Evolutionary conservation across 2,113 vertebrate species (phyloP).

Genomic region (Dissostichus mawsoni): DNA sequence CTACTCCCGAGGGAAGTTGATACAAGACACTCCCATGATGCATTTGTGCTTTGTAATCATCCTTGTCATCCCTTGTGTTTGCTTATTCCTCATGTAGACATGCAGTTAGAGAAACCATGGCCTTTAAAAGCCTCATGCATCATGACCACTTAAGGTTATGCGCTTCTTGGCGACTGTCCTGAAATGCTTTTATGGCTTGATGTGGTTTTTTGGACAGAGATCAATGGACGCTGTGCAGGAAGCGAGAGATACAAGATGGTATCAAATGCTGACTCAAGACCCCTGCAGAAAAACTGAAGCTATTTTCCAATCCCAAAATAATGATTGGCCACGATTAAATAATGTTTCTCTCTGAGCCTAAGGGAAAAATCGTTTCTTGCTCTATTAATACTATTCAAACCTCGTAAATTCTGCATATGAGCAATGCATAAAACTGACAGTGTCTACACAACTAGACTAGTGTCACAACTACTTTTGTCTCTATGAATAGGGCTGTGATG

Average conservation of each 20-base stretch:
- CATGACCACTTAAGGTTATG: conserved; percentile 68
- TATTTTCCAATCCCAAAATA: conserved; percentile 43
- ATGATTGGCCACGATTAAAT: conserved; percentile 23
- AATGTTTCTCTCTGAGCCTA: conserved; percentile 18
- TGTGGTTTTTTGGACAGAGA: conserved; percentile 65
- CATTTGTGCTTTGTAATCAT: conserved; percentile 51
- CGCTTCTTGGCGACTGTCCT: conserved; percentile 69
- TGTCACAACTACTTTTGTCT: conserved; percentile 1
- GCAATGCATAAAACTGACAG: not conserved
- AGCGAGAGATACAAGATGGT: conserved; percentile 53
- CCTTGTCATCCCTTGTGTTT: conserved; percentile 42
- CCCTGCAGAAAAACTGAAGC: conserved; percentile 37
- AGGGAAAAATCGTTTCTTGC: conserved; percentile 8
- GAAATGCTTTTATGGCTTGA: conserved; percentile 75
- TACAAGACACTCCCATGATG: conserved; percentile 33
- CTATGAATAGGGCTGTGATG: conserved; percentile 38
- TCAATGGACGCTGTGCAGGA: conserved; percentile 61
- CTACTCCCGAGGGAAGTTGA: conserved; percentile 2
- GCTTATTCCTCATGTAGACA: conserved; percentile 45
- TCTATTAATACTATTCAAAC: conserved; percentile 30
- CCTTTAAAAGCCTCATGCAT: conserved; percentile 65
- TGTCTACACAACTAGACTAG: not conserved
- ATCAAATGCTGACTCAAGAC: conserved; percentile 63
- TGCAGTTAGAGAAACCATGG: conserved; percentile 38
- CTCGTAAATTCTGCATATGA: not conserved